phyloP scores from a whole-genome alignment of 2,888 invertebrate genomes.

The Heliconius sara region DNA sequence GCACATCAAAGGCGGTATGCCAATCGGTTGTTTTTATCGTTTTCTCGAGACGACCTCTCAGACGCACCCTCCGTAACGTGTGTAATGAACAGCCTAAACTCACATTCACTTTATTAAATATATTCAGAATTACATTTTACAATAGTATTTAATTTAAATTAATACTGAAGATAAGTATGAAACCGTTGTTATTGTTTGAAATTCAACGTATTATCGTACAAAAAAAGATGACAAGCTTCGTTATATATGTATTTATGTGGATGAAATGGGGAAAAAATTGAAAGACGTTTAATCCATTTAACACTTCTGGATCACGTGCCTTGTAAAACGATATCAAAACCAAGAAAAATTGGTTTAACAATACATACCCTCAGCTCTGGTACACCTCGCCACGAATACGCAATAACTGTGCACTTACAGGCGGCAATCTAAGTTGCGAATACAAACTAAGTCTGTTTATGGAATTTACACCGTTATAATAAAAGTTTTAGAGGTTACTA shows the following conservation, averaged over 20 bases:
- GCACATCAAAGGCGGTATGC: constrained; percentile 71
- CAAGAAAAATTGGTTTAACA: constrained; percentile 43
- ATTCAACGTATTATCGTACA: neutral
- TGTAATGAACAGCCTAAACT: constrained; percentile 44
- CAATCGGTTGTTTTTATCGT: constrained; percentile 76
- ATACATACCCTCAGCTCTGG: constrained; percentile 39
- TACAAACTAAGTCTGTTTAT: neutral
- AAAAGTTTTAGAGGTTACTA: constrained; percentile 29
- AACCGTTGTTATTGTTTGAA: neutral
- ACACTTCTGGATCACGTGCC: constrained; percentile 40
- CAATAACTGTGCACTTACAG: constrained; percentile 49
- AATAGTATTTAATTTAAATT: neutral
- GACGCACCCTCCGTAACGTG: constrained; percentile 37
- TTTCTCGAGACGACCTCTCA: constrained; percentile 59
- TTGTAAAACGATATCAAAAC: constrained; percentile 41
- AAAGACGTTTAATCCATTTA: constrained; percentile 20
- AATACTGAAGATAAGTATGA: neutral
- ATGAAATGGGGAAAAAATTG: neutral
- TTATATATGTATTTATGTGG: neutral
- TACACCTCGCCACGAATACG: constrained; percentile 43
- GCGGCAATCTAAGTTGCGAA: constrained; percentile 19
- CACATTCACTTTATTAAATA: constrained; percentile 19
- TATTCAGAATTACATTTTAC: neutral
- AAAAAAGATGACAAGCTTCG: neutral
- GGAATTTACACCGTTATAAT: constrained; percentile 38